Evolutionary conservation across 2,113 vertebrate species (phyloP), one percentile per base, ranked within the genome.

Genomic region (Geococcyx californianus): DNA sequence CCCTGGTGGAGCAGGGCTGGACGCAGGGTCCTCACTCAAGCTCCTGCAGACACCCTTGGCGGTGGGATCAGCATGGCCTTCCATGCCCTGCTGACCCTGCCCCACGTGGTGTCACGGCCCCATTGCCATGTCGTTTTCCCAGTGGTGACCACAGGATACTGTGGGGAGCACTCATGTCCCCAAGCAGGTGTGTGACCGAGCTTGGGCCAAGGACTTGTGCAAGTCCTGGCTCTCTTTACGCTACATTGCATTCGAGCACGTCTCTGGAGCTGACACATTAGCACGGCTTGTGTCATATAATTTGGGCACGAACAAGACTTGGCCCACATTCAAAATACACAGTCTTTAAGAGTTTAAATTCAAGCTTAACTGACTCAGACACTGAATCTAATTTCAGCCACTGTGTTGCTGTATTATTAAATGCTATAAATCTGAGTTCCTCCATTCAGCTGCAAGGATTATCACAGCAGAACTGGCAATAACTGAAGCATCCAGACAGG

Each of bases 241-340:
- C 63, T 59, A 40, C 3, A 0, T 60, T 33, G 42, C 68, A 4
- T n/a, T 10, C 79, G 16, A 24, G n/a, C 0, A 0, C 12, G 12
- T 21, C 51, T 76, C 63, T 45, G 6, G 20, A 86, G 59, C 80
- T 86, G 96, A 59, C 86, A 42, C 55, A 76, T 77, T 67, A 78
- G 51, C 68, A 7, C 0, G 1, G 74, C 66, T 91, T n/a, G 13
- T 81, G 83, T 86, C 88, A 11, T 89, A n/a, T 55, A 67, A 88
- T 88, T 96, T 88, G 38, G 6, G 45, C 33, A 49, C 45, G 79
- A 90, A 55, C 83, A 66, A 54, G 82, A 23, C 68, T 95, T 96
- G 94, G 88, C 95, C 79, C 92, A 63, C 51, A 1, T 59, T 94
- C 95, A 96, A 94, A 93, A 88, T 36, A 92, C 90, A 86, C 93